phyloP scores from a whole-genome alignment of 2,797 vertebrate genomes.

The Pseudochirops cupreus region DNA sequence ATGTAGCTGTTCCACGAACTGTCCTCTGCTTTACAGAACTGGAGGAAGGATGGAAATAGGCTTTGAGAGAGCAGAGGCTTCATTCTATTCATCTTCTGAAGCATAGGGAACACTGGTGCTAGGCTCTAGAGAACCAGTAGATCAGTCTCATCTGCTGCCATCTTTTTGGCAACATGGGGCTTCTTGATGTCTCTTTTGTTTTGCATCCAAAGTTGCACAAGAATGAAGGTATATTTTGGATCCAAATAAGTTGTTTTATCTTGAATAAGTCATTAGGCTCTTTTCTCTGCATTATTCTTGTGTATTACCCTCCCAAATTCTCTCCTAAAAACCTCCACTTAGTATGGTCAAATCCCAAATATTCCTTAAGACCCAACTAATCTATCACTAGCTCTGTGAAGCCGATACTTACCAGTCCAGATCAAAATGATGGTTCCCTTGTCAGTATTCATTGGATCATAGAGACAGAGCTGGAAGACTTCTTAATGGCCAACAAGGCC shows the following conservation, averaged over 20 bases:
- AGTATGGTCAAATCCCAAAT: background rate
- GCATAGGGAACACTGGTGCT: background rate
- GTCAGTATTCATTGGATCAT: background rate
- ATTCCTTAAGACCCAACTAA: background rate
- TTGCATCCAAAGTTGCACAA: background rate
- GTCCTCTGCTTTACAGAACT: background rate
- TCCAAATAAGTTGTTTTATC: background rate
- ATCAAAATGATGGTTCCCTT: background rate
- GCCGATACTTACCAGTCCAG: background rate
- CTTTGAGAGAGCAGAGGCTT: fast-evolving
- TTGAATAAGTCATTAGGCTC: background rate
- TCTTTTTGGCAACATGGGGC: background rate
- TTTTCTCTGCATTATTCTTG: background rate
- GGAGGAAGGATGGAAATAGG: fast-evolving
- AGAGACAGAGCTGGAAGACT: background rate
- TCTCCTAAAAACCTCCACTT: background rate
- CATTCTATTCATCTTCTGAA: background rate
- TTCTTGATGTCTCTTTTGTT: background rate
- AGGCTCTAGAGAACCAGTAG: background rate
- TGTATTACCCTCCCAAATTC: background rate
- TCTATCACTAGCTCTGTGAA: background rate
- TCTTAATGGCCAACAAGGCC: background rate
- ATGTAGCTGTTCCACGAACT: slow-evolving; percentile 24
- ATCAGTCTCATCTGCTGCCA: background rate
- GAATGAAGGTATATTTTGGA: background rate